phyloP scores from a whole-genome alignment of 2,888 invertebrate species.

The Drosophila cognata region DNA sequence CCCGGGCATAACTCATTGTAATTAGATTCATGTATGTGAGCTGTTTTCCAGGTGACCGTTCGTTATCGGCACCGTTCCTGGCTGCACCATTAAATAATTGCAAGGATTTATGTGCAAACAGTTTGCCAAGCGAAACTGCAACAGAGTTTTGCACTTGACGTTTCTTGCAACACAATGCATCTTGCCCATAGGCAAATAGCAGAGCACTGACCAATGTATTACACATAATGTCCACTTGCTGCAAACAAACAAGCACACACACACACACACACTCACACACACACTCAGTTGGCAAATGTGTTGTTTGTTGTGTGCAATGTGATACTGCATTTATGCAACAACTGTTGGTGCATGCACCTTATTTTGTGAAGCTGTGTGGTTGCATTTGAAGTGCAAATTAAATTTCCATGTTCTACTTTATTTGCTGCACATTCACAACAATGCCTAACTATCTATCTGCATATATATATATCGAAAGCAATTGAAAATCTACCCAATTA shows the following conservation, averaged over 20 bases:
- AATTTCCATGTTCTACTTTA: conserved; percentile 61
- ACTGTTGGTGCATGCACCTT: conserved; percentile 19
- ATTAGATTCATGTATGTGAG: conserved; percentile 55
- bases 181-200: conserved; percentile 63
- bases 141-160: conserved; percentile 37
- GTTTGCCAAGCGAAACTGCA: conserved; percentile 47
- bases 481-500: too few relatives aligned
- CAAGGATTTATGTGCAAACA: conserved; percentile 76
- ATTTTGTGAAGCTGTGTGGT: not conserved
- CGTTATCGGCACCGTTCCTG: conserved; percentile 60
- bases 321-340: conserved; percentile 71
- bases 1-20: conserved; percentile 76
- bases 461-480: not conserved
- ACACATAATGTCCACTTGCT: conserved; percentile 70
- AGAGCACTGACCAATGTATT: conserved; percentile 64
- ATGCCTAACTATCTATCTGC: conserved; percentile 7
- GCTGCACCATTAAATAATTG: conserved; percentile 74
- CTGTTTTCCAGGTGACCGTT: conserved; percentile 36
- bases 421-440: conserved; percentile 19
- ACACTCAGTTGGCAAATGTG: conserved; percentile 12
- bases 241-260: conserved; percentile 43
- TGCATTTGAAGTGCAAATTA: conserved; percentile 52
- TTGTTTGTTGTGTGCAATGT: conserved; percentile 55
- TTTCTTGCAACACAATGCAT: conserved; percentile 60
- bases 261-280: conserved; percentile 2